Evolutionary conservation across 1,140 invertebrate species (phyloP).

Genomic region (Helicorthomorpha holstii): DNA sequence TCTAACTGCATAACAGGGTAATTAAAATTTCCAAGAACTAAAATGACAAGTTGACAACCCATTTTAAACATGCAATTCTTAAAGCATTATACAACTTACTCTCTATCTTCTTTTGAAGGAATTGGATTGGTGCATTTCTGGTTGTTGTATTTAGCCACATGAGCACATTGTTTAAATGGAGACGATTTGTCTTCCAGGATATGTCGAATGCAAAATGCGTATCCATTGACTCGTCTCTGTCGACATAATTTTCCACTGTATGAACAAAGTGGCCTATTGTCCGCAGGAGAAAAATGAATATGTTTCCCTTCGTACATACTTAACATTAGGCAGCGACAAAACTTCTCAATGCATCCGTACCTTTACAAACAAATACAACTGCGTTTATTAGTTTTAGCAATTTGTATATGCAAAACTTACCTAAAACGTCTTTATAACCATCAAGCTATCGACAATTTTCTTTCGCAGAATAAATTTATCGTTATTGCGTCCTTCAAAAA

Average conservation of each 20-base stretch:
- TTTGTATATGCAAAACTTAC: too few relatives aligned
- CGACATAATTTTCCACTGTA: slow-evolving; percentile 33
- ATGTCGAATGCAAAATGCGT: slow-evolving; percentile 33
- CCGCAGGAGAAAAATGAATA: slow-evolving; percentile 31
- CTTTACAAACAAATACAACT: too few relatives aligned
- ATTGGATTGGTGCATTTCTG: slow-evolving; percentile 30
- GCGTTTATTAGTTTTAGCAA: too few relatives aligned
- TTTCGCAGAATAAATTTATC: too few relatives aligned
- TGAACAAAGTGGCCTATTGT: slow-evolving; percentile 33
- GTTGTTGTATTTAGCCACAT: slow-evolving; percentile 27
- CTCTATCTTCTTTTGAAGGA: slow-evolving; percentile 28
- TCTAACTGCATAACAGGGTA: too few relatives aligned
- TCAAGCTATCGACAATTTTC: too few relatives aligned
- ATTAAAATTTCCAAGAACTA: slow-evolving; percentile 1
- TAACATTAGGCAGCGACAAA: too few relatives aligned
- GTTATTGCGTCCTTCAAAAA: too few relatives aligned
- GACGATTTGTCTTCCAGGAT: slow-evolving; percentile 27
- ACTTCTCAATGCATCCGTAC: too few relatives aligned
- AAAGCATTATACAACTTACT: slow-evolving; percentile 18
- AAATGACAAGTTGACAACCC: neutral
- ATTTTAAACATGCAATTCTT: neutral
- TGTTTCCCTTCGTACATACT: slow-evolving; percentile 36
- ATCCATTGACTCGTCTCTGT: slow-evolving; percentile 31
- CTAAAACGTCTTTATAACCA: too few relatives aligned
- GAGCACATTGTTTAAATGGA: slow-evolving; percentile 27